Percentiles rank a stretch among this genome's conserved stretches.
phyloP scores from a whole-genome alignment of 2,113 vertebrate genomes.

The Crotalus helleri region DNA sequence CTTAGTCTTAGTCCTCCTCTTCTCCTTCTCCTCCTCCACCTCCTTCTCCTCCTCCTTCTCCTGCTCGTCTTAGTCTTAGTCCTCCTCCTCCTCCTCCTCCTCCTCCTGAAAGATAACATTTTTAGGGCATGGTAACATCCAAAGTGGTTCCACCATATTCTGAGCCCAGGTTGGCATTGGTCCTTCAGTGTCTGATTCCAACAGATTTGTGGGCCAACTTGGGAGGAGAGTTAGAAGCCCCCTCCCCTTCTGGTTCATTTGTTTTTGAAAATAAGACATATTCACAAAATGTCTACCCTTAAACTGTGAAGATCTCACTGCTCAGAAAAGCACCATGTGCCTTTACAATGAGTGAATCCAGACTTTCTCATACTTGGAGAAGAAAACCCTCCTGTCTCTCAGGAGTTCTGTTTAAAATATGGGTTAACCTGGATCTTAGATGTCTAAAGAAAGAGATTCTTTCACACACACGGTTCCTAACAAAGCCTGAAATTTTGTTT shows the following conservation, averaged over 20 bases:
- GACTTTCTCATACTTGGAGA: neutral
- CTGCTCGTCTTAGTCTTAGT: accelerated
- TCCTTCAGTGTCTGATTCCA: neutral
- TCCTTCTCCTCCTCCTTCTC: too few relatives aligned
- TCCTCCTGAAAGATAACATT: neutral
- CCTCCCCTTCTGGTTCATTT: neutral
- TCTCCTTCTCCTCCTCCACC: too few relatives aligned
- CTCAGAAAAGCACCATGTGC: neutral
- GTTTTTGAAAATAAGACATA: neutral
- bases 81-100: too few relatives aligned
- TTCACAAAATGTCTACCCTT: neutral
- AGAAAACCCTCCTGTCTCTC: neutral
- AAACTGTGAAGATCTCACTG: neutral
- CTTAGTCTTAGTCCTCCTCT: too few relatives aligned
- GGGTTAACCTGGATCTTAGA: neutral
- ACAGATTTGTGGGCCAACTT: neutral
- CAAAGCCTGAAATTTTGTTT: neutral
- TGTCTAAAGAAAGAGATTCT: neutral
- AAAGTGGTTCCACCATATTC: too few relatives aligned
- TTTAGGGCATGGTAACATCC: neutral
- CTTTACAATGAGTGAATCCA: neutral
- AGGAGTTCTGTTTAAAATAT: neutral
- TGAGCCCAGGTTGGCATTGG: neutral
- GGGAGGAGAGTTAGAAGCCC: neutral
- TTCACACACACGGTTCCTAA: too few relatives aligned